These are phyloP conservation scores for Drosophila fuyamai DNA, from an alignment of 1,140 invertebrate genomes.

Conservation along the genomic window DNA sequence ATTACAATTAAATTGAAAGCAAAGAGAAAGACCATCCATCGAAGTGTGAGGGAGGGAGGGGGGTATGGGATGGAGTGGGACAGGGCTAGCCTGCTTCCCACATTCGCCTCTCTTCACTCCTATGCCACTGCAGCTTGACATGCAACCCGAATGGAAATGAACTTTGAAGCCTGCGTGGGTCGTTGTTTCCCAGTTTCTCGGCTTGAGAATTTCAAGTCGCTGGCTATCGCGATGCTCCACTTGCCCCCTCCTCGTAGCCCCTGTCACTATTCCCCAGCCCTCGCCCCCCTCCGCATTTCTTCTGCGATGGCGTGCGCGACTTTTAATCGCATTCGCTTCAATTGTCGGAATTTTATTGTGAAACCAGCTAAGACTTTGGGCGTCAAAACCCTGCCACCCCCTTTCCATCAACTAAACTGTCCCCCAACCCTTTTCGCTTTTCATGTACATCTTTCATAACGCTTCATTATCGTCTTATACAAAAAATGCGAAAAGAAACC, in stretches of 20 bases:
- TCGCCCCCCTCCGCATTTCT: constrained; percentile 26
- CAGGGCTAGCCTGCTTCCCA: constrained; percentile 37
- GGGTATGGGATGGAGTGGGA: constrained; percentile 4
- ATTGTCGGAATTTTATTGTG: constrained; percentile 80
- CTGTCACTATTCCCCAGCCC: neutral
- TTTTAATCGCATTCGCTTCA: constrained; percentile 82
- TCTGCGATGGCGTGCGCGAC: constrained; percentile 64
- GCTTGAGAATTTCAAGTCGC: constrained; percentile 45
- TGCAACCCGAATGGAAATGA: constrained; percentile 79
- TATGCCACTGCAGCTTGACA: constrained; percentile 47
- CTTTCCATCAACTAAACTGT: neutral
- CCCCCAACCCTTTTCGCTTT: neutral
- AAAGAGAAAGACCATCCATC: constrained; percentile 40
- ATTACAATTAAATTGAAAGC: constrained; percentile 82
- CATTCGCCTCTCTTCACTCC: constrained; percentile 4
- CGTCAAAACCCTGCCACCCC: constrained; percentile 31
- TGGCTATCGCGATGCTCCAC: constrained; percentile 75
- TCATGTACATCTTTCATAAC: constrained; percentile 60
- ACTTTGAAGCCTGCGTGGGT: constrained; percentile 71
- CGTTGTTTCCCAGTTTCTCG: constrained; percentile 34
- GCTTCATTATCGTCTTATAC: constrained; percentile 51
- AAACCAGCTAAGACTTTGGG: constrained; percentile 66
- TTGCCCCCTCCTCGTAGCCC: constrained; percentile 26
- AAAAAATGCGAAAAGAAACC: constrained; percentile 42
- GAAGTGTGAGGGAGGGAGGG: constrained; percentile 8